A percentile compares a stretch with the other conserved stretches of the same genome.
These are phyloP conservation scores for Pelecanoides urinatrix DNA, from an alignment of 2,113 vertebrate genomes.

Conservation along the genomic window DNA sequence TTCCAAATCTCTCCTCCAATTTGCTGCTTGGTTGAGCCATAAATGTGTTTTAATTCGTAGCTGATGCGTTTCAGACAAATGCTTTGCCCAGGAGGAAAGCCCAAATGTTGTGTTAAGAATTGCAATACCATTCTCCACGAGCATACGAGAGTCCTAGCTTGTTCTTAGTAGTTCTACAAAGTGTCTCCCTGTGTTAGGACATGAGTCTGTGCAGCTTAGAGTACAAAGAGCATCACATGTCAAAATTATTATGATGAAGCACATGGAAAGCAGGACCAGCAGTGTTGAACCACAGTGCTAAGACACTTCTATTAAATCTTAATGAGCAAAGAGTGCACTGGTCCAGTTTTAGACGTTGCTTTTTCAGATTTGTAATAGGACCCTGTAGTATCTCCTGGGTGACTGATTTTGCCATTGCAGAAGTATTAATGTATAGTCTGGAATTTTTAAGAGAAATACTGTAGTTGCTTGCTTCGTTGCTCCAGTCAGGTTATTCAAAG, in stretches of 20 bases:
- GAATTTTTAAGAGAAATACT: neutral
- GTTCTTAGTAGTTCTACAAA: neutral
- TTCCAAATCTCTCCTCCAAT: neutral
- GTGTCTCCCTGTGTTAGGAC: too few relatives aligned
- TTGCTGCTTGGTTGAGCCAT: neutral
- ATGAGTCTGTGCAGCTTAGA: neutral
- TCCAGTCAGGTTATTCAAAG: neutral
- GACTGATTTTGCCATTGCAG: neutral
- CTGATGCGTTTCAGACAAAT: neutral
- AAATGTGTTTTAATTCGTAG: neutral
- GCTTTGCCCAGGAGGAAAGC: neutral
- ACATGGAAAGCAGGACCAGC: neutral
- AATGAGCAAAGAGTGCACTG: neutral
- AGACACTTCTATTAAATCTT: neutral
- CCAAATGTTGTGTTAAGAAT: neutral
- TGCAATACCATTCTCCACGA: neutral
- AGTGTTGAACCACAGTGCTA: neutral
- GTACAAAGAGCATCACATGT: neutral
- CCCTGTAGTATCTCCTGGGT: neutral
- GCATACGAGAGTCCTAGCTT: neutral
- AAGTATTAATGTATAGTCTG: neutral
- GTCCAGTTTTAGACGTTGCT: neutral
- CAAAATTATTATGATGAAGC: neutral
- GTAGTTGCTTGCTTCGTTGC: fast-evolving
- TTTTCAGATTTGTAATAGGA: neutral